phyloP scores from a whole-genome alignment of 2,888 invertebrate species.

The Eristalis intricaria region DNA sequence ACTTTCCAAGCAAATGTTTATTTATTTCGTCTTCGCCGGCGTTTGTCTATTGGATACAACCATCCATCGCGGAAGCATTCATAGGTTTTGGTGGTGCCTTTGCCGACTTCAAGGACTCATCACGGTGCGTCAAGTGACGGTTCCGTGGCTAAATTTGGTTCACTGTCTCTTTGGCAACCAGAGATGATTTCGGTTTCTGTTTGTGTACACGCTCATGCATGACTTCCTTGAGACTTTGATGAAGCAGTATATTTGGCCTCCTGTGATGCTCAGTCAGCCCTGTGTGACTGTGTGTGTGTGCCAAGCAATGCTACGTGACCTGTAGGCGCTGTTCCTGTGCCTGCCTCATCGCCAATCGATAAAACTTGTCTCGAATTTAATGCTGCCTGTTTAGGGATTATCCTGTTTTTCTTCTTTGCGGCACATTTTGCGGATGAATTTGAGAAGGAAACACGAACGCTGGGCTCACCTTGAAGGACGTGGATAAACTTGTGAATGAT shows the following conservation, averaged over 20 bases:
- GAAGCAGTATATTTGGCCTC: neutral
- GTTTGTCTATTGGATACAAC: neutral
- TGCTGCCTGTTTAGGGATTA: neutral
- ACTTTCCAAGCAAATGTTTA: conserved; percentile 34
- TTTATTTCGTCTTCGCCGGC: neutral
- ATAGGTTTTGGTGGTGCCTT: neutral
- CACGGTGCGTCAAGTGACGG: neutral
- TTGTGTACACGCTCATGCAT: neutral
- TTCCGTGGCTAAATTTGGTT: neutral
- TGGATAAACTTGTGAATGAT: neutral
- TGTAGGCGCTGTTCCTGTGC: neutral
- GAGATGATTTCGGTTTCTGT: neutral
- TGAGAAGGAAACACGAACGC: neutral
- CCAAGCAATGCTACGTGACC: neutral
- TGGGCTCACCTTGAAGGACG: neutral
- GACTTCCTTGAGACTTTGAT: neutral
- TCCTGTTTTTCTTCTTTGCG: neutral
- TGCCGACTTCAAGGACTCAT: neutral
- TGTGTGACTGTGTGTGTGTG: neutral
- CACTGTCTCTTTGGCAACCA: neutral
- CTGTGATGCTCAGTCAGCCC: neutral
- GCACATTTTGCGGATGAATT: neutral
- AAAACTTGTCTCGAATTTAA: neutral
- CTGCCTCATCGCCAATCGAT: neutral
- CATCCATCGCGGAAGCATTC: neutral